A percentile compares a stretch with the other conserved stretches of the same genome.
Conservation (phyloP, 2,888 invertebrate species). For the Erannis defoliaria region DNA sequence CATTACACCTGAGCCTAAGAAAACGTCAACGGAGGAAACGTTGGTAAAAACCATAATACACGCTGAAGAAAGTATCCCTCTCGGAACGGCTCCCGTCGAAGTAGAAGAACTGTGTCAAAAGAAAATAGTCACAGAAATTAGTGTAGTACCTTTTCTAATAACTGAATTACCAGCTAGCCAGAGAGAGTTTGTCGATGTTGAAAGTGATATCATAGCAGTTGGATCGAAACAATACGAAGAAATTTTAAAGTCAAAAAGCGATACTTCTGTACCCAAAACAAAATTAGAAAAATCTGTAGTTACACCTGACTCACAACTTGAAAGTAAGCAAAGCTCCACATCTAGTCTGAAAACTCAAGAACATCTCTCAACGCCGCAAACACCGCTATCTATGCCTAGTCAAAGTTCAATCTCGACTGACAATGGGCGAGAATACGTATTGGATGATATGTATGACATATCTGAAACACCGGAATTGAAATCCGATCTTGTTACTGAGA, state of each 20-base stretch:
- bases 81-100: conserved; percentile 41
- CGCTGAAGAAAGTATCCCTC: conserved; percentile 58
- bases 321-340: conserved; percentile 87
- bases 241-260: conserved; percentile 81
- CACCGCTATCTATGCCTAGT: conserved; percentile 88
- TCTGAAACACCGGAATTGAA: conserved; percentile 87
- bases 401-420: conserved; percentile 89
- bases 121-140: conserved; percentile 66
- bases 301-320: conserved; percentile 74
- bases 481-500: conserved; percentile 79
- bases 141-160: conserved; percentile 81
- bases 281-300: conserved; percentile 73
- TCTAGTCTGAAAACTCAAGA: conserved; percentile 85
- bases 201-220: conserved; percentile 75
- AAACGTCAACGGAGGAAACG: conserved; percentile 58
- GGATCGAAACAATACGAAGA: conserved; percentile 81
- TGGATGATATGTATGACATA: conserved; percentile 87
- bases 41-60: conserved; percentile 61
- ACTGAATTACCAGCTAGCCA: conserved; percentile 79
- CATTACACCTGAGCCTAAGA: conserved; percentile 73
- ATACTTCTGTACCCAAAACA: conserved; percentile 83
- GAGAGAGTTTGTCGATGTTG: conserved; percentile 82
- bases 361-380: conserved; percentile 85
- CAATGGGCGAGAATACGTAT: conserved; percentile 88
- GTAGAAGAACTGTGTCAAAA: conserved; percentile 70